These are phyloP conservation scores for Oxyruncus cristatus DNA, from an alignment of 2,113 vertebrate genomes.

Conservation along the genomic window DNA sequence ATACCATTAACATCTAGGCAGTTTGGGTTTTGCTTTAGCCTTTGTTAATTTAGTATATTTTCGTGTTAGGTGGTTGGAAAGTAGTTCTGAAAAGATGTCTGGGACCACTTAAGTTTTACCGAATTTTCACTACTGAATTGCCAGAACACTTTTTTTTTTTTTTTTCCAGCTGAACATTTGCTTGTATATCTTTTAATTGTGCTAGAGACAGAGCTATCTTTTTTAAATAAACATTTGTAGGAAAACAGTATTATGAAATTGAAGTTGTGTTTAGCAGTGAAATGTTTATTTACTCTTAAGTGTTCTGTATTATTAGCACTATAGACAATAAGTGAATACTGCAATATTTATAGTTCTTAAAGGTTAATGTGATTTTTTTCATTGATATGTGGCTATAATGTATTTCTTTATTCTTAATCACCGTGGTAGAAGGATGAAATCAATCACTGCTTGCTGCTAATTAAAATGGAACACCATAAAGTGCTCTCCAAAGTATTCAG, in stretches of 20 bases:
- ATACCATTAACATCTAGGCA: neutral
- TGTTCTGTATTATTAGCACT: accelerated
- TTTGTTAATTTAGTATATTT: neutral
- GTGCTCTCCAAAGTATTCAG: neutral
- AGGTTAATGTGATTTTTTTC: neutral
- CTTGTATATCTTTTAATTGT: neutral
- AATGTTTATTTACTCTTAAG: neutral
- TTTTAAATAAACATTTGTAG: neutral
- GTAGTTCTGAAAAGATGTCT: neutral
- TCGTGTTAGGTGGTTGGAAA: neutral
- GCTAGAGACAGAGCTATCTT: neutral
- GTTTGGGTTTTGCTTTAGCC: neutral
- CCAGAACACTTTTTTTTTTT: neutral
- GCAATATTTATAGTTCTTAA: neutral
- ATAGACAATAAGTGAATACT: neutral
- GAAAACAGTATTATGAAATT: neutral
- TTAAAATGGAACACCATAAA: neutral
- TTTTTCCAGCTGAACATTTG: neutral
- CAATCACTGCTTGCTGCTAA: neutral
- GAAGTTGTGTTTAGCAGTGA: neutral
- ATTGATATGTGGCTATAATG: neutral
- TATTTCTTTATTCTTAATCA: neutral
- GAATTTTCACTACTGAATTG: neutral
- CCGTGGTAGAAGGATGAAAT: neutral
- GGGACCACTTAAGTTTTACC: neutral